Conservation (phyloP, 2,113 vertebrate genomes). For the Silurus meridionalis region DNA sequence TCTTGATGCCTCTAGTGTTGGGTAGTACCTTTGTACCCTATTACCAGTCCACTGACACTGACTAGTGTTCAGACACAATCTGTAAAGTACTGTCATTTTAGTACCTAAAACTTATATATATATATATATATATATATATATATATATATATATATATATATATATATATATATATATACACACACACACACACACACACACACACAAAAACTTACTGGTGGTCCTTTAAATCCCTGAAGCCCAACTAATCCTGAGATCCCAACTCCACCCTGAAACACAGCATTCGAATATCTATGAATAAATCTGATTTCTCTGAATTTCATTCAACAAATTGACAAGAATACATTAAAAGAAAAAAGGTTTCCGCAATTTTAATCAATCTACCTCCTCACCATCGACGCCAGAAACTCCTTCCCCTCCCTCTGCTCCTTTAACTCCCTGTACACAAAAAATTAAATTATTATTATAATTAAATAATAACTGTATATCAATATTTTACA, state of each 20-base stretch:
- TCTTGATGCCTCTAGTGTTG: no score
- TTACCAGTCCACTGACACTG: neutral
- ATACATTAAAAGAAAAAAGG: neutral
- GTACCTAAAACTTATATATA: no score
- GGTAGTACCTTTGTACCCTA: neutral
- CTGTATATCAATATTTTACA: neutral
- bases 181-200: no score
- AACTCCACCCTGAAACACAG: constrained; percentile 61
- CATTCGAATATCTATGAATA: neutral
- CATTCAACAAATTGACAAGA: neutral
- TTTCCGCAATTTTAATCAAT: constrained; percentile 59
- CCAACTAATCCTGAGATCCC: constrained; percentile 64
- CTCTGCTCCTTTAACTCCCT: constrained; percentile 67
- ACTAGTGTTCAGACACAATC: neutral
- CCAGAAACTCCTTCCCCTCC: constrained; percentile 69
- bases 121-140: no score
- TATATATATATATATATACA: no score
- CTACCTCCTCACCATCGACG: constrained; percentile 81
- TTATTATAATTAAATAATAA: neutral
- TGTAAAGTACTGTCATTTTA: neutral
- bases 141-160: no score
- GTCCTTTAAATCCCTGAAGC: constrained; percentile 60
- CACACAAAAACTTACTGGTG: constrained; percentile 61
- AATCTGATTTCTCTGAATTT: neutral
- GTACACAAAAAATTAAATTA: constrained; percentile 30